phyloP scores from a whole-genome alignment of 2,888 invertebrate species.

The Polietes domitor region DNA sequence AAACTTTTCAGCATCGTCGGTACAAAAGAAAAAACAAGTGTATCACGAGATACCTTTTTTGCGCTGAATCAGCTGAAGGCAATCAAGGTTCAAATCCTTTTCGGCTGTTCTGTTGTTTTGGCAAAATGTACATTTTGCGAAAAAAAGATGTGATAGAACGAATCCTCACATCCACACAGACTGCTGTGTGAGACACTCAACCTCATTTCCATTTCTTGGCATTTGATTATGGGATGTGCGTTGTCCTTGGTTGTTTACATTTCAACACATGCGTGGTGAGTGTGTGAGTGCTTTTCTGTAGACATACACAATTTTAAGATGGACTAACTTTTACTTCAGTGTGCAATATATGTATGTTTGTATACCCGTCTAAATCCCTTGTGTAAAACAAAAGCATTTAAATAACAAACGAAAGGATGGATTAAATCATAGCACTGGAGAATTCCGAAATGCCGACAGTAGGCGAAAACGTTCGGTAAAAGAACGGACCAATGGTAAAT shows the following conservation, averaged over 20 bases:
- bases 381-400: neutral
- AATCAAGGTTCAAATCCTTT: constrained; percentile 10
- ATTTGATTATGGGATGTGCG: neutral
- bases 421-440: neutral
- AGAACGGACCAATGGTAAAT: too few species aligned
- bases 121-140: neutral
- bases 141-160: neutral
- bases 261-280: neutral
- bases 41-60: neutral
- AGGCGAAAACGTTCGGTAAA: too few species aligned
- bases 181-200: neutral
- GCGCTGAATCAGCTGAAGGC: constrained; percentile 11
- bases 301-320: neutral
- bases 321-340: neutral
- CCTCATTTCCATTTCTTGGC: neutral
- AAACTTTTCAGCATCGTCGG: neutral
- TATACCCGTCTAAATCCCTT: neutral
- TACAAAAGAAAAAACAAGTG: neutral
- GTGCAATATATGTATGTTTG: neutral
- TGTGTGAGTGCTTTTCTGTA: neutral
- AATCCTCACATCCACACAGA: neutral
- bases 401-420: neutral
- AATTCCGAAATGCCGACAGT: too few species aligned
- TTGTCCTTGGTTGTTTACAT: neutral
- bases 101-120: neutral